These are phyloP conservation scores for Drosophila nigromelanica DNA, from an alignment of 1,140 invertebrate species.

Conservation along the genomic window DNA sequence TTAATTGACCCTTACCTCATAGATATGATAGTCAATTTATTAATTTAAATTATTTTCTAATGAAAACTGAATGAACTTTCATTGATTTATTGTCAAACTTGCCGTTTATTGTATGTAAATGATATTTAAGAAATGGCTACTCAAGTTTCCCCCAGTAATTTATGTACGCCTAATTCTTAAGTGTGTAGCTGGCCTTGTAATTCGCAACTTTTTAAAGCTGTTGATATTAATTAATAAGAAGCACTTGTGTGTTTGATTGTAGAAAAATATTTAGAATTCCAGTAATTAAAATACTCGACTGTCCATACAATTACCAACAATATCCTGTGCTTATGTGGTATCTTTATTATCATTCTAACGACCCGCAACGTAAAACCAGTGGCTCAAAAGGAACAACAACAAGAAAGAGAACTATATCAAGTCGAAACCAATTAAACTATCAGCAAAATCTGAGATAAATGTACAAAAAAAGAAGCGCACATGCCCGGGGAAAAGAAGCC, in stretches of 20 bases:
- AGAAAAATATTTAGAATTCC: background rate
- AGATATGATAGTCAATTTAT: constrained; percentile 5
- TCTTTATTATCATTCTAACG: constrained; percentile 63
- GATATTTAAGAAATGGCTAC: constrained; percentile 3
- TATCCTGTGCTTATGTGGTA: constrained; percentile 56
- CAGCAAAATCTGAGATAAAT: constrained; percentile 66
- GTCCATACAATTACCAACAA: constrained; percentile 61
- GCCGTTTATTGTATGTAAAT: background rate
- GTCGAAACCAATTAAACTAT: constrained; percentile 75
- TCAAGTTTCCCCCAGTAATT: constrained; percentile 2
- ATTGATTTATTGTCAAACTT: background rate
- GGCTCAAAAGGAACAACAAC: constrained; percentile 46
- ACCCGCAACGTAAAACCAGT: constrained; percentile 60
- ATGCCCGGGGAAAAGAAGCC: constrained; percentile 42
- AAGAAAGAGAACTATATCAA: constrained; percentile 42
- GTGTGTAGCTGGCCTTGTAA: constrained; percentile 1
- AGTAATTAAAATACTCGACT: constrained; percentile 7
- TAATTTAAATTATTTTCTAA: constrained; percentile 3
- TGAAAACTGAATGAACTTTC: constrained; percentile 7
- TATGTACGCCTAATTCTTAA: background rate
- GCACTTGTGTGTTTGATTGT: background rate
- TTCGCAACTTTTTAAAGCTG: constrained; percentile 6
- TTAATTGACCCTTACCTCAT: background rate
- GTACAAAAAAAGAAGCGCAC: constrained; percentile 47
- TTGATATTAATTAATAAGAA: background rate